Base-by-base conservation (phyloP, 2,113 vertebrate species). In the Neoarius graeffei region DNA sequence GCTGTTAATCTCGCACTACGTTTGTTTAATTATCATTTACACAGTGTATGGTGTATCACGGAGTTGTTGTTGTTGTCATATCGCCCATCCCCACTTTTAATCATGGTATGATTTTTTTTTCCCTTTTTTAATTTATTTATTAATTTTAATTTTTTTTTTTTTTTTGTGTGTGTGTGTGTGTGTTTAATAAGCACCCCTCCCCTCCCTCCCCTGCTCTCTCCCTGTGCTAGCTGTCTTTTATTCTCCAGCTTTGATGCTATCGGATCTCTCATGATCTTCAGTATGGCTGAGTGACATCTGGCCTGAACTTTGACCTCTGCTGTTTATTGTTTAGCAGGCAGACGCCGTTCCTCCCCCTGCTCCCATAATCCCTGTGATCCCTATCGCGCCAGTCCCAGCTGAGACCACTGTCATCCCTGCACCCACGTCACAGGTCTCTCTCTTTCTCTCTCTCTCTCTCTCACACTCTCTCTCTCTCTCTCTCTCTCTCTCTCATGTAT, bases 291-390 rank as follows among this genome's bases (percentile, higher is more conserved):
- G 67, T 88, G 57, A 62, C 69, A 66, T 85, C 81, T 88, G 87
- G 30, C 67, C 86, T 92, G 90, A 92, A 91, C 91, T 93, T 89
- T 93, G 91, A 91, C 93, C 90, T 84, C 89, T 79, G 69, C 80
- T 92, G 88, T 91, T 60, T 93, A 95, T 96, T 97, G 93, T 97
- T 96, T 95, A 97, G 95, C 94, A 94, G 89, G 93, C 96, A 94
- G 96, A 96, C 95, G 95, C 96, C 91, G 96, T 96, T 96, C 95
- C 96, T 96, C 96, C 97, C 94, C 95, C 96, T 92, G 91, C 95
- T 96, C 96, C 95, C 94, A 96, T 97, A 98, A 97, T 97, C 97
- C 96, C 95, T 93, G 95, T 97, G 96, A 96, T 96, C 96, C 96
- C 95, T 95, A 94, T 96, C 93, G 95, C 95, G 94, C 95, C 96